A percentile compares a stretch with the other conserved stretches of the same genome.
Evolutionary conservation across 2,113 vertebrate genomes (phyloP).

Genomic region (Charadrius vociferus): DNA sequence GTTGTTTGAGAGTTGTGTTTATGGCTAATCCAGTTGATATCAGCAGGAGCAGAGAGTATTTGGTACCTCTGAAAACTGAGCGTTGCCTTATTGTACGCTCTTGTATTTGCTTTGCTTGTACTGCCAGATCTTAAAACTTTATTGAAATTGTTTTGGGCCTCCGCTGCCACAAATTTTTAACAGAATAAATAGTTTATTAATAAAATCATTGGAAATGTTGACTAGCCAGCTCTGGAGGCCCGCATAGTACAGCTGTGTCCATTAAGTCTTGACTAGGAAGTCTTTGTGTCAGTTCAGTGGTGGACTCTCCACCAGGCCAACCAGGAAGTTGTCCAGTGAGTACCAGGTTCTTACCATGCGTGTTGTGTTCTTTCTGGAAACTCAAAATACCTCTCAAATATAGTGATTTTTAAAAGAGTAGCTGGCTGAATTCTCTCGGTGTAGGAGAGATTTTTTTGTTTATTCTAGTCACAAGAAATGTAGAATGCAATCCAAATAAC

Average conservation of each 20-base stretch:
- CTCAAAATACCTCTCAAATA: background rate
- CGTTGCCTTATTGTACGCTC: background rate
- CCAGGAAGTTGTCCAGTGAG: background rate
- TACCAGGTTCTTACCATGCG: background rate
- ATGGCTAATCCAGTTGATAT: background rate
- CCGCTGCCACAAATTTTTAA: background rate
- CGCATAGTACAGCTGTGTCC: background rate
- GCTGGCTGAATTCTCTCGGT: background rate
- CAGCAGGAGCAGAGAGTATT: background rate
- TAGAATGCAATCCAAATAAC: background rate
- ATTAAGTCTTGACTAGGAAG: background rate
- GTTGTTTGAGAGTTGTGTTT: background rate
- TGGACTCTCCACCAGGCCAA: background rate
- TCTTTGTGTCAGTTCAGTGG: background rate
- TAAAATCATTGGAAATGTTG: background rate
- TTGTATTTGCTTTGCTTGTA: background rate
- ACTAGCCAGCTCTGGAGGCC: background rate
- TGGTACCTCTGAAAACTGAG: background rate
- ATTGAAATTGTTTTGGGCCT: background rate
- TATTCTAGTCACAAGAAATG: background rate
- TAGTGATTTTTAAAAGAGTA: background rate
- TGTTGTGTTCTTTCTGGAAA: background rate
- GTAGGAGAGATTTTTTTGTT: background rate
- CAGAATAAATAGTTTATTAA: background rate
- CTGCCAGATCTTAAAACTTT: background rate